A percentile compares a stretch with the other conserved stretches of the same genome.
Conservation (phyloP, 2,797 vertebrate genomes). For the Pseudochromis fuscus region DNA sequence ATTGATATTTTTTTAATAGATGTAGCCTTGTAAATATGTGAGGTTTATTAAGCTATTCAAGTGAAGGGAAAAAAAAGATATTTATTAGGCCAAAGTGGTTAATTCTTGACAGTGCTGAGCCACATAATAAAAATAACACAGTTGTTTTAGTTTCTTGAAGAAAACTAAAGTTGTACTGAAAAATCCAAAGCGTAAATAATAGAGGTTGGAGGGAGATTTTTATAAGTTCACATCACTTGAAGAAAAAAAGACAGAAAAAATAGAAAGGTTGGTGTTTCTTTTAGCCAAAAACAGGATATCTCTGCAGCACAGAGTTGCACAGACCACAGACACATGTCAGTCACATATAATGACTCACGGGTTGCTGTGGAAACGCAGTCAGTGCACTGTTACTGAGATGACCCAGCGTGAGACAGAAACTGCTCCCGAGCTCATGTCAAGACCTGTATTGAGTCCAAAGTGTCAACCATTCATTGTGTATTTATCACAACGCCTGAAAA, state of each 20-base stretch:
- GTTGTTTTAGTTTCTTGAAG: too few relatives aligned
- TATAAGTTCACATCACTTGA: background rate
- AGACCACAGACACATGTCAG: slow-evolving; percentile 18
- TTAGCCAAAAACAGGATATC: slow-evolving; percentile 5
- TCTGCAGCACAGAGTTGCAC: slow-evolving; percentile 6
- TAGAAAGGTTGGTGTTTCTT: background rate
- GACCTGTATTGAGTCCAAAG: background rate
- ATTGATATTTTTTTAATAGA: background rate
- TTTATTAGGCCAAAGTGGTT: background rate
- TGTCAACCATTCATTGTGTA: background rate
- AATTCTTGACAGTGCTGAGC: background rate
- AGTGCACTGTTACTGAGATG: background rate
- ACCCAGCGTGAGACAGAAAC: background rate
- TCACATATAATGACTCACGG: slow-evolving; percentile 22
- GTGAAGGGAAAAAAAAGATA: background rate
- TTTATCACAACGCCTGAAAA: background rate
- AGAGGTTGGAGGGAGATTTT: too few relatives aligned
- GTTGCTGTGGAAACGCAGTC: slow-evolving; percentile 1
- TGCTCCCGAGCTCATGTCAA: background rate
- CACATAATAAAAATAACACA: too few relatives aligned
- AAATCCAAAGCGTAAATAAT: too few relatives aligned
- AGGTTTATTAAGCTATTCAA: too few relatives aligned
- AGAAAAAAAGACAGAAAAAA: too few relatives aligned
- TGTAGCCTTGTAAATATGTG: background rate
- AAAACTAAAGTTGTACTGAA: too few relatives aligned